These are phyloP conservation scores for Syngnathus scovelli DNA, from an alignment of 2,113 vertebrate species.

Conservation along the genomic window DNA sequence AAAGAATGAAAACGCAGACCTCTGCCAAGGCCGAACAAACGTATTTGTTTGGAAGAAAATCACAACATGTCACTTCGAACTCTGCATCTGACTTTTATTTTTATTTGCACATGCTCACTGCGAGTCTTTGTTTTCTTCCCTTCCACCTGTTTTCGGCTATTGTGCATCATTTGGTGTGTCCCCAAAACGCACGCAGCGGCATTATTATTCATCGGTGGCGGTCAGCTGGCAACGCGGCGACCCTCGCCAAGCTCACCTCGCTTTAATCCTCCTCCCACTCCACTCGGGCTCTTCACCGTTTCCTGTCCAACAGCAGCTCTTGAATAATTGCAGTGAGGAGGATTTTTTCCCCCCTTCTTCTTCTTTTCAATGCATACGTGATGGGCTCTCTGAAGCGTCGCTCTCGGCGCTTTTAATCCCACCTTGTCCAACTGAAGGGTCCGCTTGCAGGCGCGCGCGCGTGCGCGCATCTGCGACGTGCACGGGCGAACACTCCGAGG, in stretches of 20 bases:
- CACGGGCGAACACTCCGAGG: slow-evolving; percentile 19
- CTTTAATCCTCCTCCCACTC: slow-evolving; percentile 57
- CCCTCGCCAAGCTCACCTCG: slow-evolving; percentile 43
- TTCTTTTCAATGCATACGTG: slow-evolving; percentile 76
- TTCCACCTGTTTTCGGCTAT: not conserved
- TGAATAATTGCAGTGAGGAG: slow-evolving; percentile 76
- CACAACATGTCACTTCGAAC: not conserved
- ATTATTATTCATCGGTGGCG: slow-evolving; percentile 14
- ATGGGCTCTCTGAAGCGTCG: slow-evolving; percentile 63
- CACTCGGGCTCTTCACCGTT: slow-evolving; percentile 34
- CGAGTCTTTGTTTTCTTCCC: not conserved
- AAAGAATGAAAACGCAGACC: not conserved
- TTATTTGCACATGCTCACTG: not conserved
- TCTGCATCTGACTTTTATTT: not conserved
- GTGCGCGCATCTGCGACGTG: slow-evolving; percentile 19
- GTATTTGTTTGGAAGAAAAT: not conserved
- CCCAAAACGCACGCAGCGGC: not conserved
- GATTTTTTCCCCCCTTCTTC: slow-evolving; percentile 14
- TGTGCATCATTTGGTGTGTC: too few relatives aligned
- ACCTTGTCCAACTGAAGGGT: slow-evolving; percentile 60
- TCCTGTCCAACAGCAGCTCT: slow-evolving; percentile 58
- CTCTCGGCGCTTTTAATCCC: slow-evolving; percentile 53
- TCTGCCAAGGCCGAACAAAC: not conserved
- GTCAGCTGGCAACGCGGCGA: slow-evolving; percentile 34
- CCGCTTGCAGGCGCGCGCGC: slow-evolving; percentile 35